A percentile compares a stretch with the other conserved stretches of the same genome.
These are phyloP conservation scores for Pituophis catenifer DNA, from an alignment of 2,113 vertebrate genomes.

Conservation along the genomic window DNA sequence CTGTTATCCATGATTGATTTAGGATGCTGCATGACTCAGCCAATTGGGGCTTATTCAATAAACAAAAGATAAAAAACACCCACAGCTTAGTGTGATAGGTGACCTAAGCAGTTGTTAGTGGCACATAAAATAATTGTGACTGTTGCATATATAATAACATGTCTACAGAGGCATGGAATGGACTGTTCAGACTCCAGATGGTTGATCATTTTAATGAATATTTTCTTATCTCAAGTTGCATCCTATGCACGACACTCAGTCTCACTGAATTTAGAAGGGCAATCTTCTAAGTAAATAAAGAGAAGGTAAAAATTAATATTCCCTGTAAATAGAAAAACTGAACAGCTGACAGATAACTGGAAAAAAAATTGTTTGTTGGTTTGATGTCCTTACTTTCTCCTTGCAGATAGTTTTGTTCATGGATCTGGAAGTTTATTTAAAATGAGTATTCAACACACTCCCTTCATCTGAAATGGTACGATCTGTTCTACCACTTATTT, in stretches of 20 bases:
- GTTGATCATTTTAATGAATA: neutral
- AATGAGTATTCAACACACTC: neutral
- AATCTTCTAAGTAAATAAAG: neutral
- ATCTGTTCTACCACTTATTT: neutral
- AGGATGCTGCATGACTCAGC: neutral
- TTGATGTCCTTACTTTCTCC: neutral
- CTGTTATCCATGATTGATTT: neutral
- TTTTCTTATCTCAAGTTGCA: neutral
- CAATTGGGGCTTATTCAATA: neutral
- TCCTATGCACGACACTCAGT: neutral
- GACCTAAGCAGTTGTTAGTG: neutral
- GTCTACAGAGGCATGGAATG: neutral
- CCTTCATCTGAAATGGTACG: neutral
- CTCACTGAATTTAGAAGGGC: neutral
- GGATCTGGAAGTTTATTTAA: neutral
- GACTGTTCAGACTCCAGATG: neutral
- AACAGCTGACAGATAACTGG: neutral
- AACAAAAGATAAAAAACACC: too few relatives aligned
- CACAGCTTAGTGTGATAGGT: neutral
- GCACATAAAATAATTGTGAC: neutral
- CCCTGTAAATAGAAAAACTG: neutral
- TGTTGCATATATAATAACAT: neutral
- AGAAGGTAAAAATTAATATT: neutral
- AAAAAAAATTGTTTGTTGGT: neutral
- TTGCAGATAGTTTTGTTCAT: neutral